Base-by-base conservation (phyloP, 2,888 invertebrate species). In the Diaprepes abbreviatus region DNA sequence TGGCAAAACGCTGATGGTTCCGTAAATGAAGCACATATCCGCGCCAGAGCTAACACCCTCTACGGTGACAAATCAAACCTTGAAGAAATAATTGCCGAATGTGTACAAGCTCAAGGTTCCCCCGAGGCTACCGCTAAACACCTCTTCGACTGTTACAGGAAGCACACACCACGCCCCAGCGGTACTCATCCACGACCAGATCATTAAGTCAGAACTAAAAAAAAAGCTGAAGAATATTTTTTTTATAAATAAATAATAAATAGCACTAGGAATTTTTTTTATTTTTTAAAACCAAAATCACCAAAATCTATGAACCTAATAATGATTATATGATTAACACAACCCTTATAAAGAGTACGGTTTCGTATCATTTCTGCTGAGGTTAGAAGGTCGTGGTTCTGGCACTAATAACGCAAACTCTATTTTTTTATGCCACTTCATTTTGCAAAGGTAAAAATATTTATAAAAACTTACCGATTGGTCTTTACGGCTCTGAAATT, bases 1-100 rank as follows among this genome's bases (percentile, higher is more conserved):
- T 68, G 67, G 67, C 67, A 68, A 62, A 62, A 68, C 12, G 62
- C 24, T 3, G 67, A 68, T 21, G 67, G 67, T 14, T 24, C 62
- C 14, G n/a, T 68, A n/a, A 57, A 68, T 45, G 43, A 14, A 19
- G 55, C 28, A 4, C 5, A 9, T 12, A 35, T 68, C 14, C 17
- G 43, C 19, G 28, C 35, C 3, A 54, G 48, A 19, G 57, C 31
- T 10, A n/a, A 31, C 21, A 40, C 62, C 3, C 17, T 68, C n/a
- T 60, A 35, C 16, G 55, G 55, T 10, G 24, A 33, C 0, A 38
- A 35, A 14, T 7, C 50, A 0, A 48, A 55, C 28, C 3, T 55
- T 9, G 2, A 60, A 24, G 28, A 35, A 14, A 9, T 60, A 6
- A 12, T 70, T 6, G 14, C 10, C n/a, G 70, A 60, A 21, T 70